phyloP scores from a whole-genome alignment of 1,140 invertebrate species.

The Drosophila triauraria region DNA sequence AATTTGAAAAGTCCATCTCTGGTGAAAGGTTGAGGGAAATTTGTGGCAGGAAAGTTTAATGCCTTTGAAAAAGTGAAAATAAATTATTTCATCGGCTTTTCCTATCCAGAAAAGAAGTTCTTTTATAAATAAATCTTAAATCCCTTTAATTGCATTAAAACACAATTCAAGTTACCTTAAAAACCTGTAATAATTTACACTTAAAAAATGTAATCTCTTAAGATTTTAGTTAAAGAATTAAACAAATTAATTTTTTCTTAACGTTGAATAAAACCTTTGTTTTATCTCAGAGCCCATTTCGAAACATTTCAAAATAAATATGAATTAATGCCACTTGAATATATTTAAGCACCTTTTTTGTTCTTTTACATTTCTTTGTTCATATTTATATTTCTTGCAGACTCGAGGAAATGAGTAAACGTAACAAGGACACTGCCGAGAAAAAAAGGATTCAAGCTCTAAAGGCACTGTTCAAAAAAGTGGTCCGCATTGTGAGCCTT shows the following conservation, averaged over 20 bases:
- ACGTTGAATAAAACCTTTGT: no score
- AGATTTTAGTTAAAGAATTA: no score
- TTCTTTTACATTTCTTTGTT: background rate
- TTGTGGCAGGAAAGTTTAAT: background rate
- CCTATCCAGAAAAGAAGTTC: no score
- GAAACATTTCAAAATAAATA: constrained; percentile 25
- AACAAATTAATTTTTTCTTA: no score
- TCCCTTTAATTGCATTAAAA: no score
- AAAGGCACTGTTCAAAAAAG: constrained; percentile 39
- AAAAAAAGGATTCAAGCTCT: constrained; percentile 13
- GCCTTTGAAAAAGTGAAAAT: background rate
- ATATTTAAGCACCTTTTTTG: constrained; percentile 1
- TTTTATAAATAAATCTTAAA: no score
- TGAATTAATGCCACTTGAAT: background rate
- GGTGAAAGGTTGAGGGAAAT: background rate
- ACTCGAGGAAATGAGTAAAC: constrained; percentile 27
- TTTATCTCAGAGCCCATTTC: constrained; percentile 8
- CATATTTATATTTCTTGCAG: background rate
- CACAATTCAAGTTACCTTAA: no score
- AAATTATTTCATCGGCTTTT: no score
- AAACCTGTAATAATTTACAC: no score
- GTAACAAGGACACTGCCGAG: constrained; percentile 12
- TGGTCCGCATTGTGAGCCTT: constrained; percentile 47
- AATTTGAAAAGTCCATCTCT: constrained; percentile 10
- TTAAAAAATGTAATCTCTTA: no score